Evolutionary conservation across 2,797 vertebrate genomes (phyloP), one percentile per base, ranked within the genome.

Genomic region (Semaprochilodus insignis): DNA sequence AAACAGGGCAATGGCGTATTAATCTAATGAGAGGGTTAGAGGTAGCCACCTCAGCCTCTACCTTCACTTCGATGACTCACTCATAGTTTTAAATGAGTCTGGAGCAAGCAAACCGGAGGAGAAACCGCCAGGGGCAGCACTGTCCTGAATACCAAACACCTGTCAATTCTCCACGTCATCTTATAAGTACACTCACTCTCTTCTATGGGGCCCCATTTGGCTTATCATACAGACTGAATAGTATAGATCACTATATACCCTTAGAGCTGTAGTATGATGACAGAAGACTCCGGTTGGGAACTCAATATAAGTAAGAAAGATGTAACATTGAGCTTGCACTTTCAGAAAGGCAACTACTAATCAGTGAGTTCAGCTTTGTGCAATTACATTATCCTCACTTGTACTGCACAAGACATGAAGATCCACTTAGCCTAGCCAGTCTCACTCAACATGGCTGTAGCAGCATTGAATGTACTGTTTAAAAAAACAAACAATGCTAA

Each of bases 1-100:
- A 92, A 94, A 94, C 89, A 92, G 89, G 84, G 87, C 85, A 90
- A 92, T 92, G 90, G 90, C 89, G 93, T 89, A 92, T 93, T 91
- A 88, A 92, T 93, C 91, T 92, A 86, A 79, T 88, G 86, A 84
- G 85, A 86, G 78, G 88, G 89, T 89, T 85, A 89, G 87, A 89
- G 87, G 90, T 91, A 84, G 85, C 89, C 87, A 92, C 89, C 90
- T 87, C 88, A 59, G 74, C 88, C 85, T 85, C 88, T 83, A 88
- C 88, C 51, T 86, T 85, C 79, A 85, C 86, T 81, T 74, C 87
- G 89, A 93, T 93, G 92, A 94, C 90, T 95, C 93, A 94, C 91
- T 90, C 70, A 78, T 88, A 90, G 88, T 91, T 88, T 82, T 88
- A 55, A 85, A 89, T 87, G 77, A 86, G 86, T 88, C 74, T 83